Evolutionary conservation across 2,797 vertebrate genomes (phyloP), one percentile per base, ranked within the genome.

Genomic region (Nannoperca australis): DNA sequence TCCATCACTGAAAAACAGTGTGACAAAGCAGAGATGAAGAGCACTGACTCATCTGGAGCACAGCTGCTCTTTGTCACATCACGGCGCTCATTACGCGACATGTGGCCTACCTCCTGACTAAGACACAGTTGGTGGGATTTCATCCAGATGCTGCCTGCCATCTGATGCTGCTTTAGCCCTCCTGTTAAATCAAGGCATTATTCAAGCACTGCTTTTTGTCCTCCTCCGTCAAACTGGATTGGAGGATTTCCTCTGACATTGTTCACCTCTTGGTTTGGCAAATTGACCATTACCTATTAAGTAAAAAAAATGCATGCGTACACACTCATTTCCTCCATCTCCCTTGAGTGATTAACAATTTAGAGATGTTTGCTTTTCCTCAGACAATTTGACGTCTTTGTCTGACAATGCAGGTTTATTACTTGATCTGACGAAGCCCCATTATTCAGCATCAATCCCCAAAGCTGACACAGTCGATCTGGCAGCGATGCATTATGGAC

Each of bases 91-190:
- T 70, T 70, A 64, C 22, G 27, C 32, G 22, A 66, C 73, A 44
- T 78, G 76, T 77, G 67, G 66, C 20, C 74, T 73, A 54, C 15
- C 79, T 83, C 62, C 56, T 85, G 69, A 76, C 70, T 20, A 30
- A 73, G 77, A 38, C 71, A 32, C 58, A 76, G 82, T 73, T 58
- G 78, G 74, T 76, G 77, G 64, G 78, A 89, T 77, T 84, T 78
- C 73, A 80, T 78, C 83, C 84, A 87, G 85, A 84, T 82, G 85
- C 76, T 70, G 20, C 77, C 72, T 65, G 84, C 44, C 78, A 83
- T 79, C n/a, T 72, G 50, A 76, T 38, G 75, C 65, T 50, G 58
- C n/a, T 55, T 56, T 14, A 56, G 32, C 45, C 22, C 49, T 65
- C 54, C 55, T 6, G 40, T 69, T 42, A 58, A 80, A 82, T 69